These are phyloP conservation scores for Panorpa germanica DNA, from an alignment of 2,888 invertebrate genomes.

Conservation along the genomic window DNA sequence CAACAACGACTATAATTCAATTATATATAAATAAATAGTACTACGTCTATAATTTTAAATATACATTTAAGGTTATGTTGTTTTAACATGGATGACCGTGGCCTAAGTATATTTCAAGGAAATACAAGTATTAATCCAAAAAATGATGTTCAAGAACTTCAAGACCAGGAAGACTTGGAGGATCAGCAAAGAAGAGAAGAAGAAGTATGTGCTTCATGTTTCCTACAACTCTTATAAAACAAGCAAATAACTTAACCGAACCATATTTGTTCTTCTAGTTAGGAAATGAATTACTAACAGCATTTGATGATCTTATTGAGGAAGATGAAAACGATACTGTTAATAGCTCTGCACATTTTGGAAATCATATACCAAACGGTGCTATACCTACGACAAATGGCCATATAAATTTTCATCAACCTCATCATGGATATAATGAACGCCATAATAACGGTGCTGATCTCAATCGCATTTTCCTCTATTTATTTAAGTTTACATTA, in stretches of 20 bases:
- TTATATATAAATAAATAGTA: too few species aligned
- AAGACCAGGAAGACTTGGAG: conserved; percentile 47
- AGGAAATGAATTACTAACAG: conserved; percentile 39
- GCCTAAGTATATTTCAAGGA: conserved; percentile 49
- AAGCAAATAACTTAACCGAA: not conserved
- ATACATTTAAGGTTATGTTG: too few species aligned
- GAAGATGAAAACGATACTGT: conserved; percentile 43
- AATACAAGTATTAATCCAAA: conserved; percentile 43
- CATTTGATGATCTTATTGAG: conserved; percentile 46
- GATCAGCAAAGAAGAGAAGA: conserved; percentile 44
- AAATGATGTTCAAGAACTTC: conserved; percentile 37
- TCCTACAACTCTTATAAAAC: not conserved
- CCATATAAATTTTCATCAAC: conserved; percentile 18
- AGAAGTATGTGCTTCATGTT: conserved; percentile 30
- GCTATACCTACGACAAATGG: not conserved
- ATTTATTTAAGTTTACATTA: too few species aligned
- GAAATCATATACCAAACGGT: conserved; percentile 13
- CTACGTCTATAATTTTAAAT: too few species aligned
- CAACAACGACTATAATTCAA: too few species aligned
- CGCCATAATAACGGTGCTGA: not conserved
- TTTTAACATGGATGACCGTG: conserved; percentile 33
- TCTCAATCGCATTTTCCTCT: too few species aligned
- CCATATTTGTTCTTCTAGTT: conserved; percentile 28
- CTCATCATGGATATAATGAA: conserved; percentile 23
- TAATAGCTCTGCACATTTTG: conserved; percentile 26